Conservation (phyloP, 2,113 vertebrate species). For the Hippotragus niger region DNA sequence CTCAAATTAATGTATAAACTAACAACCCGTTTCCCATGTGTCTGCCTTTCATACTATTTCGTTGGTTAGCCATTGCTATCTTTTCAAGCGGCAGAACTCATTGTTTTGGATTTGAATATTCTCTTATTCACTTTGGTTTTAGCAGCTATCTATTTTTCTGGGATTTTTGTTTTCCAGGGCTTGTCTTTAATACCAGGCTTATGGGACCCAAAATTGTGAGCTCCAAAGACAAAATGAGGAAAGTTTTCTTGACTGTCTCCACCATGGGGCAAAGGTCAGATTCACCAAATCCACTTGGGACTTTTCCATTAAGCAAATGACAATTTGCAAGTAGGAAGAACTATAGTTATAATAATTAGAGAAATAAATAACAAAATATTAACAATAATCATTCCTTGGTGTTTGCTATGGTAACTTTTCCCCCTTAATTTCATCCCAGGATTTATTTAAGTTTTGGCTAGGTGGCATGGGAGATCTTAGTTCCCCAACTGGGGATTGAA, state of each 20-base stretch:
- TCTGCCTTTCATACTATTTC: background rate
- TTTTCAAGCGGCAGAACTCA: background rate
- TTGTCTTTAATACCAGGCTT: background rate
- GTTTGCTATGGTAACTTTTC: background rate
- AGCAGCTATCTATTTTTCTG: background rate
- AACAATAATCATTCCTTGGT: background rate
- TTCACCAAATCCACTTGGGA: background rate
- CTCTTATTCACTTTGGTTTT: background rate
- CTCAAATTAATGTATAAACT: background rate
- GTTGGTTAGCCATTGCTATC: background rate
- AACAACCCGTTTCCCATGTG: background rate
- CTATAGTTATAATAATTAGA: background rate
- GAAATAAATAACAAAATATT: background rate
- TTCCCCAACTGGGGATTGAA: accelerated
- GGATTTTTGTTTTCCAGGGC: background rate
- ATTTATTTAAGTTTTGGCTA: background rate
- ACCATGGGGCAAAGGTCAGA: background rate
- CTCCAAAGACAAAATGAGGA: background rate
- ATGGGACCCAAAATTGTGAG: background rate
- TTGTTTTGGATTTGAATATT: background rate
- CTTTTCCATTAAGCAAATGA: background rate
- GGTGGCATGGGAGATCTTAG: background rate
- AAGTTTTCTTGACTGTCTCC: background rate
- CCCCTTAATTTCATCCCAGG: background rate
- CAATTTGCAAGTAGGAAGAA: background rate